A percentile compares a stretch with the other conserved stretches of the same genome.
Conservation (phyloP, 2,888 invertebrate genomes). For the Prionchulus punctatus region DNA sequence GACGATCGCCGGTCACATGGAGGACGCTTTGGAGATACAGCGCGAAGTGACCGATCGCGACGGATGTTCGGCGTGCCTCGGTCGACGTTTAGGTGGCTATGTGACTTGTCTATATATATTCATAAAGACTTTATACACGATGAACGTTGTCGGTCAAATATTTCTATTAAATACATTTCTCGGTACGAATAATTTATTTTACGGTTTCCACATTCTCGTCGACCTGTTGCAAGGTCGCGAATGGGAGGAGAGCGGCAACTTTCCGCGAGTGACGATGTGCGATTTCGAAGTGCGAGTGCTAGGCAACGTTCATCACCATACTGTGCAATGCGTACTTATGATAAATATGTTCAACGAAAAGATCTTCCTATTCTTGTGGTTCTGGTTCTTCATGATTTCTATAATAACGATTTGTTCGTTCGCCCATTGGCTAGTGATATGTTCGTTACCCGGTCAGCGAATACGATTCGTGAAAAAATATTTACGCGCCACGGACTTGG, state of each 20-base stretch:
- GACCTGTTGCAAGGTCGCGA: conserved; percentile 30
- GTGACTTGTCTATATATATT: conserved; percentile 33
- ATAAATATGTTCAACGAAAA: conserved; percentile 27
- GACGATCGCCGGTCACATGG: conserved; percentile 33
- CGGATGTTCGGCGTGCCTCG: conserved; percentile 29
- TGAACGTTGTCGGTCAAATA: conserved; percentile 31
- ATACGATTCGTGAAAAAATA: conserved; percentile 32
- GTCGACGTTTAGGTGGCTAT: conserved; percentile 32
- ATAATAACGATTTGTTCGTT: conserved; percentile 29
- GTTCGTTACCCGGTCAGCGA: conserved; percentile 29
- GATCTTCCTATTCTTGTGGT: conserved; percentile 29
- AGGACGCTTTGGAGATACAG: conserved; percentile 31
- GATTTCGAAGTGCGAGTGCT: conserved; percentile 37
- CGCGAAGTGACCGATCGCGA: conserved; percentile 20
- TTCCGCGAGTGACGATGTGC: conserved; percentile 34
- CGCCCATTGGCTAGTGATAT: conserved; percentile 32
- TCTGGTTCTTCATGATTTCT: conserved; percentile 32
- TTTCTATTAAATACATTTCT: conserved; percentile 33
- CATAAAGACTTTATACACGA: conserved; percentile 32
- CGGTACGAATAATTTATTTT: conserved; percentile 33
- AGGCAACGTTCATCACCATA: conserved; percentile 33
- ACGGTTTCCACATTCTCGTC: conserved; percentile 33
- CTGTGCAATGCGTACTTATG: conserved; percentile 31
- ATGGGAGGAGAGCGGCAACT: conserved; percentile 33
- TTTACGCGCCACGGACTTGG: conserved; percentile 30